phyloP scores from a whole-genome alignment of 2,888 invertebrate species.

The Drosophila neoperkinsi region DNA sequence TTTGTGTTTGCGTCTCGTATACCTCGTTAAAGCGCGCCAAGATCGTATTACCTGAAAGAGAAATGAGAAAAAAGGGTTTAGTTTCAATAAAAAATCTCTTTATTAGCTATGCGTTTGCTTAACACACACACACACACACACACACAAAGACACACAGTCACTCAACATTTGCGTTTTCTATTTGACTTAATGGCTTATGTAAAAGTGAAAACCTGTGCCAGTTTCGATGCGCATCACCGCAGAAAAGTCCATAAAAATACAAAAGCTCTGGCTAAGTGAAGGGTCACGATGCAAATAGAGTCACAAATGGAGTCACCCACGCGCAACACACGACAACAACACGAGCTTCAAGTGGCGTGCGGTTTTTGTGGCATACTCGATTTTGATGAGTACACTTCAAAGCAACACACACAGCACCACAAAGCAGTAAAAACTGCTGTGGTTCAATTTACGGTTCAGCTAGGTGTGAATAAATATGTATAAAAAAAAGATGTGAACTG shows the following conservation, averaged over 20 bases:
- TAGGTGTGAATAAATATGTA: constrained; percentile 15
- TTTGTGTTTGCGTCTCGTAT: constrained; percentile 68
- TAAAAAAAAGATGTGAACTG: not conserved
- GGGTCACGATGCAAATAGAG: constrained; percentile 48
- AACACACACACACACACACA: constrained; percentile 6
- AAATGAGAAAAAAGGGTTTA: constrained; percentile 38
- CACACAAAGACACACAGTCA: constrained; percentile 15
- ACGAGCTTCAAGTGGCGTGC: constrained; percentile 32
- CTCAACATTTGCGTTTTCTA: constrained; percentile 47
- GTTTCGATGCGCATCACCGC: constrained; percentile 38
- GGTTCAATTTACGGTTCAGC: not conserved
- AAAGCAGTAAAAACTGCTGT: constrained; percentile 1
- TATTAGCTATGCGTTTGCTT: constrained; percentile 29
- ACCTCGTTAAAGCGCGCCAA: constrained; percentile 84
- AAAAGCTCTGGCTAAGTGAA: constrained; percentile 41
- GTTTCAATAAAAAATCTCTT: constrained; percentile 51
- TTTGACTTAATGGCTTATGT: constrained; percentile 24
- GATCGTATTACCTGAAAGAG: constrained; percentile 83
- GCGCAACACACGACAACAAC: constrained; percentile 32
- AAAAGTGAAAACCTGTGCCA: constrained; percentile 52
- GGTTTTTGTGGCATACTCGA: constrained; percentile 44
- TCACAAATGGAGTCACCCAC: constrained; percentile 34
- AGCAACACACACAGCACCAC: constrained; percentile 36
- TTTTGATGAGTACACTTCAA: constrained; percentile 12
- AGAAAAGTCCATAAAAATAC: not conserved